Percentiles rank a stretch among this genome's conserved stretches.
Evolutionary conservation across 2,113 vertebrate genomes (phyloP).

Genomic region (Penelope pileata): DNA sequence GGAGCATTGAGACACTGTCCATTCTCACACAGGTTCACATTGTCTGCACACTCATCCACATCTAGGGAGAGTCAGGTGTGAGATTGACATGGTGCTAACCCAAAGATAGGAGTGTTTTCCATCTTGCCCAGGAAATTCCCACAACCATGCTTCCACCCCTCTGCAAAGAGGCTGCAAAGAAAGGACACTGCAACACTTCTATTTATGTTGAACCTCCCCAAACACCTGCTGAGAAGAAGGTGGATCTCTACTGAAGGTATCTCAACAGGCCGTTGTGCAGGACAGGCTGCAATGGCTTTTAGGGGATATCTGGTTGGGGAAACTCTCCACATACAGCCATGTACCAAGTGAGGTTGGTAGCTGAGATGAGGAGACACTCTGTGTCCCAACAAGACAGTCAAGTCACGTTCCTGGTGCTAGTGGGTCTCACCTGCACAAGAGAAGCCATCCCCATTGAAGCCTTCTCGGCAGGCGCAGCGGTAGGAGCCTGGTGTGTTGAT

Average conservation of each 20-base stretch:
- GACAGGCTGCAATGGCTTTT: not conserved
- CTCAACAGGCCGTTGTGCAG: not conserved
- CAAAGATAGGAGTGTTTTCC: not conserved
- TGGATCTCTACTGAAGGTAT: not conserved
- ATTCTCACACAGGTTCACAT: slow-evolving; percentile 91
- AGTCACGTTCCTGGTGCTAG: fast-evolving
- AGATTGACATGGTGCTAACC: not conserved
- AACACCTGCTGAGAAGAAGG: not conserved
- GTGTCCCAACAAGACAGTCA: not conserved
- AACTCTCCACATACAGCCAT: not conserved
- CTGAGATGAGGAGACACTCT: not conserved
- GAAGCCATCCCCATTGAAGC: slow-evolving; percentile 90
- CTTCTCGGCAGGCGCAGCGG: slow-evolving; percentile 86
- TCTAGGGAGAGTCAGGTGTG: slow-evolving; percentile 69
- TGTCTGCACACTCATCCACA: slow-evolving; percentile 91
- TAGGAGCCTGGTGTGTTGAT: slow-evolving; percentile 91
- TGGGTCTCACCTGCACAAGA: slow-evolving; percentile 83
- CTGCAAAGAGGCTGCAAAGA: not conserved
- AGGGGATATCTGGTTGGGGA: not conserved
- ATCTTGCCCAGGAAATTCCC: not conserved
- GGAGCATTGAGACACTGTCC: slow-evolving; percentile 94
- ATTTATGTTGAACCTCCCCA: not conserved
- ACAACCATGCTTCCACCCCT: not conserved
- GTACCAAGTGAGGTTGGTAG: not conserved
- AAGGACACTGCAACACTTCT: not conserved